Evolutionary conservation across 2,797 vertebrate species (phyloP).

Genomic region (Tokudaia muenninki): DNA sequence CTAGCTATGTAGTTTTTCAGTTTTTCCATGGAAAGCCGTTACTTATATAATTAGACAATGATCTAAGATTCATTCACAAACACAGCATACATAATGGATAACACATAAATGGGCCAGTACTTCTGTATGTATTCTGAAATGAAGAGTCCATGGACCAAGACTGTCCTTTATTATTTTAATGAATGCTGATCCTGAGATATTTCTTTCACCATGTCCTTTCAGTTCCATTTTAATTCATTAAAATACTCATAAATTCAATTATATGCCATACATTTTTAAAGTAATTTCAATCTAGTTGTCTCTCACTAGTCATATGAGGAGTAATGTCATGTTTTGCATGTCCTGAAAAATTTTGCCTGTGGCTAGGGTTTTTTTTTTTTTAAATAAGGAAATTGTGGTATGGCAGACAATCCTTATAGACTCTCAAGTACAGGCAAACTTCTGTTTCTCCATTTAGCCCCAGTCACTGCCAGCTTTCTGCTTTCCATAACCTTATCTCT

Average conservation of each 20-base stretch:
- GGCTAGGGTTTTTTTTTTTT: constrained; percentile 21
- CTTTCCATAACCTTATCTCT: background rate
- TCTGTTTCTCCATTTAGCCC: background rate
- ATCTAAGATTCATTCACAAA: background rate
- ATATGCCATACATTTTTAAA: background rate
- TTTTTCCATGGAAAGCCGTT: constrained; percentile 33
- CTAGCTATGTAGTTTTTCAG: background rate
- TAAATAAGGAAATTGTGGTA: background rate
- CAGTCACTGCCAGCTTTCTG: background rate
- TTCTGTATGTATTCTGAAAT: background rate
- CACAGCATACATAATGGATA: background rate
- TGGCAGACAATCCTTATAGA: background rate
- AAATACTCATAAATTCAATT: background rate
- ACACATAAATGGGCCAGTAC: background rate
- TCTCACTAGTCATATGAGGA: background rate
- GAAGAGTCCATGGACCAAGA: background rate
- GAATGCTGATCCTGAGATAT: background rate
- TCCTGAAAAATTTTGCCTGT: background rate
- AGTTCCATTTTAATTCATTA: background rate
- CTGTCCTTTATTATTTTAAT: background rate
- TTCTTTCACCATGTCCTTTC: background rate
- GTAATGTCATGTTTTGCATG: background rate
- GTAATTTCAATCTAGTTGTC: constrained; percentile 4
- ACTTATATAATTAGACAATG: background rate
- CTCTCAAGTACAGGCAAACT: background rate